phyloP scores from a whole-genome alignment of 2,888 invertebrate genomes.

The Masnerella sp. region DNA sequence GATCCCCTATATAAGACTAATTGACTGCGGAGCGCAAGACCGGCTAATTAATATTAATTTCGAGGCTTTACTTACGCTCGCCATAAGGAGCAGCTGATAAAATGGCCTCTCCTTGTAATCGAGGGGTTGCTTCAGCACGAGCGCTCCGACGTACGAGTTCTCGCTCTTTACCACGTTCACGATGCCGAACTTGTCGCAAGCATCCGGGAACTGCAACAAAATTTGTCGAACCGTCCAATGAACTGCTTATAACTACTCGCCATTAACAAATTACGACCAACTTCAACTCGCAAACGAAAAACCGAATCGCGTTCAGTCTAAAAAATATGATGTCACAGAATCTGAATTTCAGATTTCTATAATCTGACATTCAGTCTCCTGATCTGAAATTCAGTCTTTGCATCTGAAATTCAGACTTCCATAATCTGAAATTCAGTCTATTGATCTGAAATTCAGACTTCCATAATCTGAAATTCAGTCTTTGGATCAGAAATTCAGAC shows the following conservation, averaged over 20 bases:
- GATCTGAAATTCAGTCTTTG: too few relatives aligned
- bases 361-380: too few relatives aligned
- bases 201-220: constrained; percentile 85
- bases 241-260: constrained; percentile 27
- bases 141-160: constrained; percentile 84
- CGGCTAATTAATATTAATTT: constrained; percentile 65
- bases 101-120: constrained; percentile 88
- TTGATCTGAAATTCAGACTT: too few relatives aligned
- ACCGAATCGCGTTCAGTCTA: too few relatives aligned
- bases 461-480: too few relatives aligned
- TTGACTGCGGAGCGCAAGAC: constrained; percentile 33
- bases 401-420: too few relatives aligned
- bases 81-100: constrained; percentile 87
- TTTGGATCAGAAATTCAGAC: too few relatives aligned
- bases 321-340: too few relatives aligned
- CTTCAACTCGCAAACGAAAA: background rate
- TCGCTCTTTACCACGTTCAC: constrained; percentile 82
- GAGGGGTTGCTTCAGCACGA: constrained; percentile 84
- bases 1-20: constrained; percentile 35
- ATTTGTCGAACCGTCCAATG: constrained; percentile 67
- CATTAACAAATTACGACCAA: constrained; percentile 12
- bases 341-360: too few relatives aligned
- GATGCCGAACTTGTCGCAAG: constrained; percentile 85
- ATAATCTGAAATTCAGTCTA: too few relatives aligned
- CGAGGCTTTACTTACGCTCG: constrained; percentile 82